Base-by-base conservation (phyloP, 2,888 invertebrate species). In the Drosophila hamatofila region DNA sequence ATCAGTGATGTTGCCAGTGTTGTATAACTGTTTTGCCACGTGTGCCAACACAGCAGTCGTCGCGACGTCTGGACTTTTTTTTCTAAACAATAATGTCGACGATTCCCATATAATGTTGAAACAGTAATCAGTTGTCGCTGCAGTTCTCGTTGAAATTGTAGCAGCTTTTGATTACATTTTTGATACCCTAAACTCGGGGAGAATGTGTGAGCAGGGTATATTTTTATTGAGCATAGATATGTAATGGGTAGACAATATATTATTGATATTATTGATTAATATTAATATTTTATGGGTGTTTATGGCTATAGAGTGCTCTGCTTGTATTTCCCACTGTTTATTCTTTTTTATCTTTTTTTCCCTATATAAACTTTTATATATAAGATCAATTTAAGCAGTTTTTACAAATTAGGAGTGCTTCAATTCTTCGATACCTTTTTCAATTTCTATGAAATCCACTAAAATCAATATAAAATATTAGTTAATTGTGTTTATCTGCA, bases 1-100 rank as follows among this genome's bases (percentile, higher is more conserved):
- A 0, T 12, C n/a, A 27, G 33, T 14, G 30, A 23, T 4, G 1
- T 9, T 14, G 21, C 23, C 41, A 23, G 30, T 42, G 27, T 62
- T 65, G 23, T 46, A 33, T 77, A 71, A 48, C 65, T 46, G 18
- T 16, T 62, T 52, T n/a, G 82, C 61, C 82, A 81, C 85, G 82
- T 67, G 80, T 56, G 61, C 23, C 4, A 49, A 48, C 21, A 49
- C 42, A 25, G n/a, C 46, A 64, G 83, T 61, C 76, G 64, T 61
- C 52, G 41, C 44, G 61, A 51, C 59, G 61, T 65, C 65, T 72
- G 56, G n/a, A 55, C 64, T 42, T 27, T 37, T 27, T 37, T 35
- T 35, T 51, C 54, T 41, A 18, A 52, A 21, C 59, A 52, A 37
- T 41, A 12, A 58, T 44, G n/a, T 37, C 33, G 14, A 35, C 23